Base-by-base conservation (phyloP, 1,140 invertebrate species). In the Sarcophaga peregrina region DNA sequence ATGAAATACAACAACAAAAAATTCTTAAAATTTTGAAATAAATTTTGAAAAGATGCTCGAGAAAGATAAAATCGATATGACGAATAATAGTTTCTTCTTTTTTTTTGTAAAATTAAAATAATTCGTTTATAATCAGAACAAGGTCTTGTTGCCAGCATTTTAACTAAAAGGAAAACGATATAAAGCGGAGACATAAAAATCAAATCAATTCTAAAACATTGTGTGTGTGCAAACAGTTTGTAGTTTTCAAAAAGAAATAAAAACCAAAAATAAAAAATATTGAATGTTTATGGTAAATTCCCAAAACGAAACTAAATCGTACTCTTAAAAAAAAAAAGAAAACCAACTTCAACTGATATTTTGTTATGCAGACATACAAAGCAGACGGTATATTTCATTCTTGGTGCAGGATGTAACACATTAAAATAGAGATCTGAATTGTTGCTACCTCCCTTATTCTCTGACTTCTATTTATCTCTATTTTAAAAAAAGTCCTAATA, bases 291-390 rank as follows among this genome's bases (percentile, higher is more conserved):
- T 37, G 62, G 17, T 68, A n/a, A 20, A 68, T 68, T 68, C 62
- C 62, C 62, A 68, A 68, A 68, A 68, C 62, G 62, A 68, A 68
- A 68, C 62, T 68, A 68, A 68, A 68, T 20, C 62, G 20, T 68
- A 68, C 20, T 20, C 15, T 68, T 58, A 37, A 37, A 37, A 37
- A 37, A 37, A 37, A 37, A 37, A 37, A 37, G 4, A 37, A n/a
- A n/a, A n/a, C n/a, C n/a, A n/a, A n/a, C n/a, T n/a, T n/a, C n/a
- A n/a, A n/a, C n/a, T 37, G 1, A 37, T 37, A 37, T 37, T 37
- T 37, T 37, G 25, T 37, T 37, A 37, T 37, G 25, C 25, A 37
- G 25, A 37, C 25, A 37, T 37, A 37, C 25, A 2, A 37, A 37
- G 1, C 4, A 37, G 25, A 37, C 4, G 25, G 25, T 4, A 37